Base-by-base conservation (phyloP, 2,113 vertebrate species). In the Bubo blakistoni region DNA sequence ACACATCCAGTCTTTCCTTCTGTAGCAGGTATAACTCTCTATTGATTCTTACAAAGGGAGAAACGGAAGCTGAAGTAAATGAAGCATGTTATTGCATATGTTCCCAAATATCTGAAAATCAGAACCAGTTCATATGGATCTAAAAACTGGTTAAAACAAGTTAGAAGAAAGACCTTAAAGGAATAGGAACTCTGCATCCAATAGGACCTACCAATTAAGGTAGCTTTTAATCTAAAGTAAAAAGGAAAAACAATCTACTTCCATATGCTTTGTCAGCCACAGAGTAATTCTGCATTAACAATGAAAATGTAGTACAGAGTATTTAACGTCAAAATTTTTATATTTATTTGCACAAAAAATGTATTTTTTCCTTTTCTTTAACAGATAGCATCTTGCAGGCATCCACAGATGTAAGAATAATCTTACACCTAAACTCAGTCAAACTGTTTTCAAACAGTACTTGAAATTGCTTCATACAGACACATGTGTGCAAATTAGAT, bases 21-120 rank as follows among this genome's bases (percentile, higher is more conserved):
- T 61, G 7, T 17, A 19, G 21, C 25, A 67, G 21, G 7, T 59
- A 58, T 58, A 78, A 26, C 19, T 34, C 27, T 44, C 17, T 30
- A 19, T 18, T 77, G 54, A 92, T 70, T 91, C 32, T 79, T 73
- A 84, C 21, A 80, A 89, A 76, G 17, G 25, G 14, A 91, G n/a
- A 91, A 86, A 49, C 24, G 74, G n/a, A 83, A 83, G 13, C 58
- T 93, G 59, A 59, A 81, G 6, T 74, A 82, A 32, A 17, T 42
- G 18, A 81, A 81, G 38, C 13, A 47, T 55, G 8, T 54, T 91
- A 85, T 20, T 90, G 27, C 32, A 30, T 46, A 66, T 57, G 15
- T 61, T 92, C 36, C 29, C 59, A 91, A 92, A 91, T 59, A 86
- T 9, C 21, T 79, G 63, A 86, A 96, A 93, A 93, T 86, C 65